A percentile compares a stretch with the other conserved stretches of the same genome.
Evolutionary conservation across 2,113 vertebrate genomes (phyloP).

Genomic region (Pandion haliaetus): DNA sequence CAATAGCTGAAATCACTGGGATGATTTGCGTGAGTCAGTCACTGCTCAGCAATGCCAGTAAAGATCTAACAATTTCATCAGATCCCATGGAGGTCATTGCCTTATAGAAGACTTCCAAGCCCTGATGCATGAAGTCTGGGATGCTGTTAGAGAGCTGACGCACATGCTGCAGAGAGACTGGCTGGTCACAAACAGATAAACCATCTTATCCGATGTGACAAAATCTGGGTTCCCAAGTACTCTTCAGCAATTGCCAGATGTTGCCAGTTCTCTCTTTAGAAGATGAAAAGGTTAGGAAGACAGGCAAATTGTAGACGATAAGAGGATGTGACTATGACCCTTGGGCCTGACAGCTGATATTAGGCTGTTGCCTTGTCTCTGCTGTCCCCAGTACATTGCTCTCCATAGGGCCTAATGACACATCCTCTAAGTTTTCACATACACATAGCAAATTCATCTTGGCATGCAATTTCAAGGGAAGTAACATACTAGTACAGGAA

Average conservation of each 20-base stretch:
- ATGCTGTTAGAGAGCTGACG: neutral
- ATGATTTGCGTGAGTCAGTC: neutral
- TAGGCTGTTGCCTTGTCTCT: neutral
- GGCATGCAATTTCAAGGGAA: neutral
- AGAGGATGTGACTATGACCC: constrained; percentile 20
- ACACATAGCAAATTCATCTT: neutral
- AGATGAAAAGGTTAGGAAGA: neutral
- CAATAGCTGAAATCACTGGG: neutral
- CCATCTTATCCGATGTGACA: neutral
- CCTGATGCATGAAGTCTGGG: neutral
- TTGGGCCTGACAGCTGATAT: neutral
- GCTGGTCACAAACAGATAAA: neutral
- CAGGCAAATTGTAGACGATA: neutral
- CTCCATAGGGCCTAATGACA: neutral
- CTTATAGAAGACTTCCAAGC: neutral
- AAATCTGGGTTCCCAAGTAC: neutral
- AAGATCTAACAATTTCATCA: neutral
- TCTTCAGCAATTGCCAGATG: neutral
- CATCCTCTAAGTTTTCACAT: neutral
- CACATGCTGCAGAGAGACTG: neutral
- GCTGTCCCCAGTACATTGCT: neutral
- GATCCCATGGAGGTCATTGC: neutral
- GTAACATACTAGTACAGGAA: neutral
- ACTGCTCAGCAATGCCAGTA: neutral
- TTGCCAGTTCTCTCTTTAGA: neutral